These are phyloP conservation scores for Meteorus cinctellus DNA, from an alignment of 2,888 invertebrate genomes.

Conservation along the genomic window DNA sequence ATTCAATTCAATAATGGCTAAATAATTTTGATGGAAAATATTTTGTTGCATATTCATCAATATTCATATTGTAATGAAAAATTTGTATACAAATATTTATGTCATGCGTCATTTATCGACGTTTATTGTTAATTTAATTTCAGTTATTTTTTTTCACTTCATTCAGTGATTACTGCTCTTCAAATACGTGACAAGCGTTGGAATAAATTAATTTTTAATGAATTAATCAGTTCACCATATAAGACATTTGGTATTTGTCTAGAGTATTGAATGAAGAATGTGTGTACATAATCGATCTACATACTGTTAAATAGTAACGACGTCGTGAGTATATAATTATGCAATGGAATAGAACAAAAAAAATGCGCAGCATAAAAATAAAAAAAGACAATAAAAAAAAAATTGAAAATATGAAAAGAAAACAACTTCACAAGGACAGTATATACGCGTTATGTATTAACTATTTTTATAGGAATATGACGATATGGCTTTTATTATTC, in stretches of 20 bases:
- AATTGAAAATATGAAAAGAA: constrained; percentile 26
- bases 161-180: not conserved
- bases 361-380: constrained; percentile 21
- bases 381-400: constrained; percentile 20
- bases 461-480: constrained; percentile 21
- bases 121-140: not conserved
- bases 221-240: constrained; percentile 10
- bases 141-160: not conserved
- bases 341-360: not conserved
- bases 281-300: not conserved
- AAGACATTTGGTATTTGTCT: not conserved
- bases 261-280: not conserved
- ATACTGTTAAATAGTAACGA: constrained; percentile 4
- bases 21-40: not conserved
- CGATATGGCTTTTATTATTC: not conserved
- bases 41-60: not conserved
- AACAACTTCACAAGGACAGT: constrained; percentile 28
- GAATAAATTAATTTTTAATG: constrained; percentile 2
- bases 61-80: not conserved
- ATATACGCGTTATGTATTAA: constrained; percentile 41
- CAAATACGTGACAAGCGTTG: constrained; percentile 4
- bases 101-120: not conserved
- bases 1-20: not conserved
- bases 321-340: constrained; percentile 1
- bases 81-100: not conserved